phyloP scores from a whole-genome alignment of 2,797 vertebrate species.

The Channa striata region DNA sequence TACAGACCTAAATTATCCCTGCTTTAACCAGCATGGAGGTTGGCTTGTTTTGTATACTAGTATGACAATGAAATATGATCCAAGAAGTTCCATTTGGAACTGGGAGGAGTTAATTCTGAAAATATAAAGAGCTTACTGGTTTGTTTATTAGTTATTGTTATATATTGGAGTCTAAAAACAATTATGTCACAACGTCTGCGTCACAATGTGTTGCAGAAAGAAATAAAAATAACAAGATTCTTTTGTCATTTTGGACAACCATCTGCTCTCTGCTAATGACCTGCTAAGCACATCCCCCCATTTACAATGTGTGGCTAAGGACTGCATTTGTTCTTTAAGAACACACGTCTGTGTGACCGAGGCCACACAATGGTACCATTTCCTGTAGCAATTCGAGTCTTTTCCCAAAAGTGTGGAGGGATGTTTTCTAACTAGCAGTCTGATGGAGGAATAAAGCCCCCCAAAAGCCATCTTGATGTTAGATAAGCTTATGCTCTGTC shows the following conservation, averaged over 20 bases:
- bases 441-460: conserved; percentile 17
- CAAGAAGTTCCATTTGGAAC: background rate
- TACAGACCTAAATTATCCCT: background rate
- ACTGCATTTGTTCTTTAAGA: background rate
- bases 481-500: conserved; percentile 51
- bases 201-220: background rate
- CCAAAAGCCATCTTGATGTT: conserved; percentile 38
- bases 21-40: background rate
- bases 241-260: background rate
- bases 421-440: conserved; percentile 34
- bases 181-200: background rate
- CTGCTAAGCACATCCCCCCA: background rate
- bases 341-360: background rate
- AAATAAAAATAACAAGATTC: too few species aligned
- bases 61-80: background rate
- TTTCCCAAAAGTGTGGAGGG: conserved; percentile 26
- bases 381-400: conserved; percentile 1
- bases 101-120: background rate
- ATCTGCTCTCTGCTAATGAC: too few species aligned
- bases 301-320: background rate
- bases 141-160: background rate
- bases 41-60: background rate
- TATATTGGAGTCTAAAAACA: background rate
- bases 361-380: background rate
- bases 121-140: background rate